These are phyloP conservation scores for Bambusicola thoracicus DNA, from an alignment of 2,113 vertebrate species.

Conservation along the genomic window DNA sequence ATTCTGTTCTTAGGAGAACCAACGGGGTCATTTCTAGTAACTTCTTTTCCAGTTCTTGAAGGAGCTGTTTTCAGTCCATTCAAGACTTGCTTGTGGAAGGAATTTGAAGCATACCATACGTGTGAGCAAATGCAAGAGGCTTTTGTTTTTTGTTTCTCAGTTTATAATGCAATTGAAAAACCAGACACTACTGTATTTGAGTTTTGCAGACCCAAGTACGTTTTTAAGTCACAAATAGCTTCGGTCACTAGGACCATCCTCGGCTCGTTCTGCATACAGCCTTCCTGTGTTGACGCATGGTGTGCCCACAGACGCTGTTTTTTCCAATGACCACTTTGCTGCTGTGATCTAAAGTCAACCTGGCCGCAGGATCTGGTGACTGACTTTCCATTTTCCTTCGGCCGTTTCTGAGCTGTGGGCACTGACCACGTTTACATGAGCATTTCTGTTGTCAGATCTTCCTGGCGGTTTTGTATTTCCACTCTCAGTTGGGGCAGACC, in stretches of 20 bases:
- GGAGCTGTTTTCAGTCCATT: conserved; percentile 61
- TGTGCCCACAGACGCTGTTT: neutral
- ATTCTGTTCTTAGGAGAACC: neutral
- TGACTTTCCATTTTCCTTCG: neutral
- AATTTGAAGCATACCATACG: neutral
- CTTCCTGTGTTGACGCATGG: neutral
- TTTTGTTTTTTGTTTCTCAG: neutral
- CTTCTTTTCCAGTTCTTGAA: conserved; percentile 61
- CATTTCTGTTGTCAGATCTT: neutral
- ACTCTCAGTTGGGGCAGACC: neutral
- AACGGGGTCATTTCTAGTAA: conserved; percentile 39
- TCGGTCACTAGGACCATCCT: neutral
- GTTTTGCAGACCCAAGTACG: conserved; percentile 42
- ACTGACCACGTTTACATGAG: neutral
- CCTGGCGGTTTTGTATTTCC: neutral
- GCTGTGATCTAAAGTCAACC: conserved; percentile 43
- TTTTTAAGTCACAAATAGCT: neutral
- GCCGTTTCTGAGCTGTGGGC: neutral
- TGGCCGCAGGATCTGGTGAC: conserved; percentile 15
- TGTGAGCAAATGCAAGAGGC: neutral
- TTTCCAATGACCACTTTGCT: conserved; percentile 19
- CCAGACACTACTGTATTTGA: conserved; percentile 64
- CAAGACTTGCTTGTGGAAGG: conserved; percentile 4
- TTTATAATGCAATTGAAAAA: conserved; percentile 28
- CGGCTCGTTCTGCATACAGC: neutral